Percentiles rank a stretch among this genome's conserved stretches.
These are phyloP conservation scores for Apis dorsata DNA, from an alignment of 1,140 invertebrate species.

Conservation along the genomic window DNA sequence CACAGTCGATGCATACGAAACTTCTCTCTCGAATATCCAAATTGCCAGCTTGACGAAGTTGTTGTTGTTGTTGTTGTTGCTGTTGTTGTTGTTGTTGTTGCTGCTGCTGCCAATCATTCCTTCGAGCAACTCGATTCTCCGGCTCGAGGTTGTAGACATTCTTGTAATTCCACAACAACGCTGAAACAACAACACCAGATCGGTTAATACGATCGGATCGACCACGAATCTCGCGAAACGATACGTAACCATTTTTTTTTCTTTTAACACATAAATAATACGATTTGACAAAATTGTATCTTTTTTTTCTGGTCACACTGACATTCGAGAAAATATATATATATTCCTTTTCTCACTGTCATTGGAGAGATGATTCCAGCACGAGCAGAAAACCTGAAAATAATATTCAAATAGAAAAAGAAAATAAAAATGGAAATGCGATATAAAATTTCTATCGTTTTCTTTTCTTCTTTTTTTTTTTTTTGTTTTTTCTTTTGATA, in stretches of 20 bases:
- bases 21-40: slow-evolving; percentile 25
- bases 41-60: background rate
- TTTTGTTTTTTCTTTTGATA: too few relatives aligned
- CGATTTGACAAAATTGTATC: background rate
- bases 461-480: too few relatives aligned
- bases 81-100: background rate
- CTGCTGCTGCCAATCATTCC: slow-evolving; percentile 7
- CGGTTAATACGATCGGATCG: slow-evolving; percentile 20
- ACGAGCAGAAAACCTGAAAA: background rate
- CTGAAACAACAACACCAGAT: slow-evolving; percentile 63
- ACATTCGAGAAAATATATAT: background rate
- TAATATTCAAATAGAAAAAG: background rate
- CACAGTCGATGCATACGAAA: slow-evolving; percentile 66
- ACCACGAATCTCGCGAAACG: background rate
- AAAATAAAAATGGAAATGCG: too few relatives aligned
- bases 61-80: background rate
- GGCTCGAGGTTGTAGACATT: slow-evolving; percentile 8
- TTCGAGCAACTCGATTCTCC: background rate
- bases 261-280: background rate
- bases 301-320: background rate
- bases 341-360: background rate
- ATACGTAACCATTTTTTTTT: background rate
- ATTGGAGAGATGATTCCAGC: background rate
- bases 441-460: too few relatives aligned
- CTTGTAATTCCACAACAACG: slow-evolving; percentile 55